Evolutionary conservation across 37 sponge, comb jelly and placozoan genomes (phyloP).

Genomic region (Agelas oroides): DNA sequence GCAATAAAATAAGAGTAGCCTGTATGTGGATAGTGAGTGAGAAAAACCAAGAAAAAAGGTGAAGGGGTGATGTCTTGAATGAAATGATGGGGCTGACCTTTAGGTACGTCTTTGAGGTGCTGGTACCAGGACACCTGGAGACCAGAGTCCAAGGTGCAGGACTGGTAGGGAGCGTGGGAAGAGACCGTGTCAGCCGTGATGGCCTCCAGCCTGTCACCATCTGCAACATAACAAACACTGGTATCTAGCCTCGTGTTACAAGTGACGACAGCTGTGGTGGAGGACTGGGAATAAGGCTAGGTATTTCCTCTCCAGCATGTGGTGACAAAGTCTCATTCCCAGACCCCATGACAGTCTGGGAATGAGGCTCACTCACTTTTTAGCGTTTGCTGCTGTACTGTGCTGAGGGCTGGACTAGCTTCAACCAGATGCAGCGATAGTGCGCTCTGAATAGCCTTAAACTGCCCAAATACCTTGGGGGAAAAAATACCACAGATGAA

Average conservation of each 20-base stretch:
- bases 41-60: too few relatives aligned
- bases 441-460: conserved; percentile 30
- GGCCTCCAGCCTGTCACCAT: background rate
- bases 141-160: conserved; percentile 22
- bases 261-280: too few relatives aligned
- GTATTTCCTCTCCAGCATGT: background rate
- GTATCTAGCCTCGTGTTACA: too few relatives aligned
- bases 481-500: background rate
- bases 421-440: conserved; percentile 82
- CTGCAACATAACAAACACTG: too few relatives aligned
- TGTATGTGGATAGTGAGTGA: background rate
- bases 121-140: conserved; percentile 74
- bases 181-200: background rate
- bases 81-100: too few relatives aligned
- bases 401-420: conserved; percentile 76
- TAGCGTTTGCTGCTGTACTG: conserved; percentile 63
- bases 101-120: conserved; percentile 72
- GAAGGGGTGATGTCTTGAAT: too few relatives aligned
- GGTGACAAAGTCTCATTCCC: background rate
- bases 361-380: background rate
- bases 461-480: conserved; percentile 61
- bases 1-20: conserved; percentile 80
- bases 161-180: conserved; percentile 34
- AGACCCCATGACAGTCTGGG: background rate
- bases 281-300: too few relatives aligned